These are phyloP conservation scores for Erebia palarica DNA, from an alignment of 2,888 invertebrate genomes.

Conservation along the genomic window DNA sequence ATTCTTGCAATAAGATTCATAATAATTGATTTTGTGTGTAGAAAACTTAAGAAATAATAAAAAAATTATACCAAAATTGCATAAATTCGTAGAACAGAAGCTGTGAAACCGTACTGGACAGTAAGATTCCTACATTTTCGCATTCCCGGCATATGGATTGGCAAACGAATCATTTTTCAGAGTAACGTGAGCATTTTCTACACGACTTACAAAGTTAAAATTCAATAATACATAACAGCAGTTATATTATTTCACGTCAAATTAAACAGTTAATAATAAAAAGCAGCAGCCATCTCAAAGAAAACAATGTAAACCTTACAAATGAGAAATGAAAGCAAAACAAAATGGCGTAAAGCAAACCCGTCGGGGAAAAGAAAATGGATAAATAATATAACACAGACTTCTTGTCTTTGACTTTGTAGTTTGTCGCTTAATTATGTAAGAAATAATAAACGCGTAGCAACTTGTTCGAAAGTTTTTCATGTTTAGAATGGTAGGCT, in stretches of 20 bases:
- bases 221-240: background rate
- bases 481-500: no score
- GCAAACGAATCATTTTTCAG: background rate
- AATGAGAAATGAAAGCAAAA: slow-evolving; percentile 2
- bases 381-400: background rate
- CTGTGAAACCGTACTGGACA: no score
- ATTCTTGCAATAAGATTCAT: no score
- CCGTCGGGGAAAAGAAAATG: background rate
- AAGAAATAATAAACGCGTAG: background rate
- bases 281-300: background rate
- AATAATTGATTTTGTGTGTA: no score
- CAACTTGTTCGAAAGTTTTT: background rate
- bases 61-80: no score
- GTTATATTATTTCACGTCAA: background rate
- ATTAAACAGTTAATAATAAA: background rate
- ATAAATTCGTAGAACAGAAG: no score
- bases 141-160: no score
- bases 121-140: no score
- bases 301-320: slow-evolving; percentile 7
- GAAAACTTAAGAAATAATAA: no score
- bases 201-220: background rate
- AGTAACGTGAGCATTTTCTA: background rate
- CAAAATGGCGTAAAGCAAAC: background rate
- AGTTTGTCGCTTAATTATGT: background rate
- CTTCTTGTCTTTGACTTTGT: no score